Evolutionary conservation across 2,797 vertebrate species (phyloP), one percentile per base, ranked within the genome.

Genomic region (Salarias fasciatus): DNA sequence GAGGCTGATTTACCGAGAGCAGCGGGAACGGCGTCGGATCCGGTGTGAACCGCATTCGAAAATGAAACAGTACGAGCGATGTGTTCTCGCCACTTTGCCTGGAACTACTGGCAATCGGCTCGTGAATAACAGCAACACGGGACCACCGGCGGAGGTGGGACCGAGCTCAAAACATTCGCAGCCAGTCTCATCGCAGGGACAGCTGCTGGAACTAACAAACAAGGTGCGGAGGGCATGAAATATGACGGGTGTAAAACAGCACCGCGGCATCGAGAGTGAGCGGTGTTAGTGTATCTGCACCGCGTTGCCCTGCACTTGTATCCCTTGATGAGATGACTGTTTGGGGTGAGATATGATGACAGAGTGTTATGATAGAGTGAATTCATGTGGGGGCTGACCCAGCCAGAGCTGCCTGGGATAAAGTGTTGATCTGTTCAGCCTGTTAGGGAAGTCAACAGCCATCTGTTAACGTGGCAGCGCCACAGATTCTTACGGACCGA

Each of bases 381-480:
- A 79, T 44, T 50, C 70, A 50, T 65, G 63, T 59, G 75, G 78
- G 74, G 69, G 57, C 68, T 76, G 80, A 82, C 73, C 78, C 72
- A 75, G 67, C 40, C 75, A 49, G 77, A 69, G 61, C 66, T 40
- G 40, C 68, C 50, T 11, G 44, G 50, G 38, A 56, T 35, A 41
- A 54, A 72, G 56, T 11, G 63, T 38, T 60, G 61, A 78, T 68
- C 57, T 51, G 55, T 42, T 67, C 13, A 33, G 67, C 29, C 29
- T 64, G 79, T 71, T 65, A 46, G 54, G 65, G 58, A 69, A 70
- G 62, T 53, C 12, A 3, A 69, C 42, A 49, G 59, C 79, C 83
- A 81, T 86, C 83, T 84, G 83, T 79, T 61, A 72, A 47, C 47
- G 63, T 61, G 79, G 69, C 77, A 65, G 43, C 62, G 52, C 15